phyloP scores from a whole-genome alignment of 2,888 invertebrate species.

The Zaprionus bogoriensis region DNA sequence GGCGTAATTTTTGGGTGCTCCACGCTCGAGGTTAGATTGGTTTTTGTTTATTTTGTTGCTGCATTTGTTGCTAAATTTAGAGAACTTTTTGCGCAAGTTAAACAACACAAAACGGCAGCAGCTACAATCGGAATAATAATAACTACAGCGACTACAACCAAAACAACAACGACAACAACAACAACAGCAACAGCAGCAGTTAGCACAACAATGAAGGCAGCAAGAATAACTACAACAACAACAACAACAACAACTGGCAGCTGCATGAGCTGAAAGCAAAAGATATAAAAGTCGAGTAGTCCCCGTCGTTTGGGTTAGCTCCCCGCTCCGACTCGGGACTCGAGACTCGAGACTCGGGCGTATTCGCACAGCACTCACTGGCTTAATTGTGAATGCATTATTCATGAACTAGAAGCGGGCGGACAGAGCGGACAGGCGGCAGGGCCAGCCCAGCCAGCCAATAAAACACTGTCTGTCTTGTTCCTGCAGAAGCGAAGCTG shows the following conservation, averaged over 20 bases:
- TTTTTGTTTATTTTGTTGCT: slow-evolving; percentile 30
- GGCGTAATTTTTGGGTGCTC: slow-evolving; percentile 31
- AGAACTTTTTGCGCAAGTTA: slow-evolving; percentile 49
- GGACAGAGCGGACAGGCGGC: slow-evolving; percentile 21
- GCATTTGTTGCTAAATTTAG: slow-evolving; percentile 62
- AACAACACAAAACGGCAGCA: slow-evolving; percentile 31
- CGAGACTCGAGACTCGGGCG: too few species aligned
- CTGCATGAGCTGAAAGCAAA: slow-evolving; percentile 21
- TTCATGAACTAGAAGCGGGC: slow-evolving; percentile 55
- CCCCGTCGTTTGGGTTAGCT: slow-evolving; percentile 2
- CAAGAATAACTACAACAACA: neutral
- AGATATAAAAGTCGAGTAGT: slow-evolving; percentile 14
- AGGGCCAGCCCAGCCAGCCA: slow-evolving; percentile 59
- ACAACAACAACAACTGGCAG: slow-evolving; percentile 7
- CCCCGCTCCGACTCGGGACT: neutral
- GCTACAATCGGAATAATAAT: slow-evolving; percentile 54
- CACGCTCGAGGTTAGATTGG: slow-evolving; percentile 17
- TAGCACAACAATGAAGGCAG: neutral
- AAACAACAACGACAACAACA: slow-evolving; percentile 6
- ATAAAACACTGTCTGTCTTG: slow-evolving; percentile 56
- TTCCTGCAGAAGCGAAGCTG: slow-evolving; percentile 12
- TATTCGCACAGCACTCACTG: slow-evolving; percentile 41
- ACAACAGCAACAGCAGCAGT: neutral
- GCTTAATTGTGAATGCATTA: slow-evolving; percentile 76
- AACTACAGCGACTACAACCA: too few species aligned